Conservation (phyloP, 2,113 vertebrate genomes). For the Urocynchramus pylzowi region DNA sequence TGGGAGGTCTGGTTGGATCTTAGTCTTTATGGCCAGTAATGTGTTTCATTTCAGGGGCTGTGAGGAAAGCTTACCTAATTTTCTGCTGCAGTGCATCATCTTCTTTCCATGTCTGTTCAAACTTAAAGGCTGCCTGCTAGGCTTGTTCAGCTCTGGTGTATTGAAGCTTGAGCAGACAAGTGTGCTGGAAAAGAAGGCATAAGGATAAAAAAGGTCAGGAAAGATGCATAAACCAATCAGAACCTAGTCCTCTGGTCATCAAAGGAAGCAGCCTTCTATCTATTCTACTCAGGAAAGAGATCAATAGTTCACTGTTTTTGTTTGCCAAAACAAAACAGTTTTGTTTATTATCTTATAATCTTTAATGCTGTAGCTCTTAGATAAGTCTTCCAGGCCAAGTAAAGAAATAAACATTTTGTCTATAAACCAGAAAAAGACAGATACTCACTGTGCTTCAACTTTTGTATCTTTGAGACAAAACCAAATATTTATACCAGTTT, state of each 20-base stretch:
- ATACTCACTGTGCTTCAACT: not conserved
- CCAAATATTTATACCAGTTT: not conserved
- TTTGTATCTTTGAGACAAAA: not conserved
- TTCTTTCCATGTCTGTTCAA: not conserved
- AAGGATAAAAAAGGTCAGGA: not conserved
- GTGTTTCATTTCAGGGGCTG: slow-evolving; percentile 24
- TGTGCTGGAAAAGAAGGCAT: not conserved
- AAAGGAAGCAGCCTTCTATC: not conserved
- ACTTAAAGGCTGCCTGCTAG: not conserved
- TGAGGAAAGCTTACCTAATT: slow-evolving; percentile 34
- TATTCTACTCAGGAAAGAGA: not conserved
- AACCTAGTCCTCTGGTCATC: not conserved
- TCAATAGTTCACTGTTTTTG: not conserved
- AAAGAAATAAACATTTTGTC: not conserved
- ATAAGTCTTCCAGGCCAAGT: not conserved
- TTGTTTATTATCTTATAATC: not conserved
- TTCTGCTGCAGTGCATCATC: slow-evolving; percentile 1
- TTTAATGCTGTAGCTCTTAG: not conserved
- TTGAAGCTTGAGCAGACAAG: not conserved
- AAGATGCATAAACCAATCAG: not conserved
- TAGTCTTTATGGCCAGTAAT: not conserved
- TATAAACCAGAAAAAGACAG: not conserved
- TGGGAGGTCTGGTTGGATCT: not conserved
- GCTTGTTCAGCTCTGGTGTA: not conserved
- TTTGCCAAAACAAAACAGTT: no score